Conservation (phyloP, 2,888 invertebrate genomes). For the Melangyna quadrimaculata region DNA sequence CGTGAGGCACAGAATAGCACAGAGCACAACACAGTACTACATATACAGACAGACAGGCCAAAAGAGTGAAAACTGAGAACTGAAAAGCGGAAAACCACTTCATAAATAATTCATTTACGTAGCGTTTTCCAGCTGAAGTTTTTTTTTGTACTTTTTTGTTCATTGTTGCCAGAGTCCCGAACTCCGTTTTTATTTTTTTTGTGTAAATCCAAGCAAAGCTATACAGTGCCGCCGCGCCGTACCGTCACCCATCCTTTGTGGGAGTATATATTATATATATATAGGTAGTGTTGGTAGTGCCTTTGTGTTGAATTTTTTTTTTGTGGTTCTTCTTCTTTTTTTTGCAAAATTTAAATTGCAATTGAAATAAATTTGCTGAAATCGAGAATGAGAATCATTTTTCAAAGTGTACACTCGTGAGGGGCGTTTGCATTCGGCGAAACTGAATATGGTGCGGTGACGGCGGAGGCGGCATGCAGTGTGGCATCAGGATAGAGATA, state of each 20-base stretch:
- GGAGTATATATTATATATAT: too few species aligned
- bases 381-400: slow-evolving; percentile 72
- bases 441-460: slow-evolving; percentile 2
- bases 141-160: slow-evolving; percentile 49
- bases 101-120: slow-evolving; percentile 81
- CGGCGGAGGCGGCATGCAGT: background rate
- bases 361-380: slow-evolving; percentile 72
- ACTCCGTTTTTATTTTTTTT: background rate
- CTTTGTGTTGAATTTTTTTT: slow-evolving; percentile 48
- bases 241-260: slow-evolving; percentile 39
- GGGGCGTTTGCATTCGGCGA: slow-evolving; percentile 51
- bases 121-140: slow-evolving; percentile 71
- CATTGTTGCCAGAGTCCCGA: slow-evolving; percentile 15
- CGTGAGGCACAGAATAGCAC: slow-evolving; percentile 20
- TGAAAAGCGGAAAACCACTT: slow-evolving; percentile 77
- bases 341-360: slow-evolving; percentile 70
- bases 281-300: slow-evolving; percentile 26
- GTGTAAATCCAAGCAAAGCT: slow-evolving; percentile 5
- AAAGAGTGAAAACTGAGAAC: slow-evolving; percentile 67
- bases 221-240: background rate
- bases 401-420: slow-evolving; percentile 68
- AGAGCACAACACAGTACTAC: too few species aligned
- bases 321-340: slow-evolving; percentile 39
- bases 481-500: too few species aligned
- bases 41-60: slow-evolving; percentile 25